Percentiles rank a stretch among this genome's conserved stretches.
Evolutionary conservation across 2,888 invertebrate species (phyloP).

Genomic region (Spodoptera exigua): DNA sequence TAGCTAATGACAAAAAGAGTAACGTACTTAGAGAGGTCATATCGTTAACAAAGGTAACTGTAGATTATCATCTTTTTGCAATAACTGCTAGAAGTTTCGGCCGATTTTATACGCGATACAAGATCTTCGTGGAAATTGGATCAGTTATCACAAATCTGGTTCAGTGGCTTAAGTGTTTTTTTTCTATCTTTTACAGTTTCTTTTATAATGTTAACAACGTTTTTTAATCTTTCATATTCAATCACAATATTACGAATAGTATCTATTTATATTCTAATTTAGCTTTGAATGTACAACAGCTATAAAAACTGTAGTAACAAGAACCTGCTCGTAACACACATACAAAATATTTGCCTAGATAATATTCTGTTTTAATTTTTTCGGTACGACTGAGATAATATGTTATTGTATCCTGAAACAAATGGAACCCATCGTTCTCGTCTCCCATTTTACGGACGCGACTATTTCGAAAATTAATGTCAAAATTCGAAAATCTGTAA

Average conservation of each 20-base stretch:
- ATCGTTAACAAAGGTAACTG: constrained; percentile 25
- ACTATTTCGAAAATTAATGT: not conserved
- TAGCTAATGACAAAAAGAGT: constrained; percentile 17
- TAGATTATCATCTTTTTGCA: constrained; percentile 15
- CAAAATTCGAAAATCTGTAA: constrained; percentile 20
- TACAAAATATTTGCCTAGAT: too few species aligned
- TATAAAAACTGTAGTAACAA: too few species aligned
- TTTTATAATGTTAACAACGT: too few species aligned
- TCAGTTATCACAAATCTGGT: constrained; percentile 14
- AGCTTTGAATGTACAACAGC: too few species aligned
- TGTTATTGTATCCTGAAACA: too few species aligned
- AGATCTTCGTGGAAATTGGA: constrained; percentile 4
- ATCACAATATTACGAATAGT: not conserved
- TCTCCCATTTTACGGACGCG: not conserved
- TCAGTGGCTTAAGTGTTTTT: constrained; percentile 6
- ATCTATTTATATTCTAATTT: too few species aligned
- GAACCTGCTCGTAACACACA: too few species aligned
- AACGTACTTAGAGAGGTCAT: constrained; percentile 17
- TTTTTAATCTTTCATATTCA: not conserved
- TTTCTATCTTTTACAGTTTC: not conserved
- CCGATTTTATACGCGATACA: constrained; percentile 23
- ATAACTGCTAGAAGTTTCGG: constrained; percentile 7
- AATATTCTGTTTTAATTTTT: too few species aligned
- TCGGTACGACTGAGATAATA: too few species aligned
- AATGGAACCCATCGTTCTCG: constrained; percentile 7